phyloP scores from a whole-genome alignment of 92 coral and sea anemone genomes.

The Porites cylindrica region DNA sequence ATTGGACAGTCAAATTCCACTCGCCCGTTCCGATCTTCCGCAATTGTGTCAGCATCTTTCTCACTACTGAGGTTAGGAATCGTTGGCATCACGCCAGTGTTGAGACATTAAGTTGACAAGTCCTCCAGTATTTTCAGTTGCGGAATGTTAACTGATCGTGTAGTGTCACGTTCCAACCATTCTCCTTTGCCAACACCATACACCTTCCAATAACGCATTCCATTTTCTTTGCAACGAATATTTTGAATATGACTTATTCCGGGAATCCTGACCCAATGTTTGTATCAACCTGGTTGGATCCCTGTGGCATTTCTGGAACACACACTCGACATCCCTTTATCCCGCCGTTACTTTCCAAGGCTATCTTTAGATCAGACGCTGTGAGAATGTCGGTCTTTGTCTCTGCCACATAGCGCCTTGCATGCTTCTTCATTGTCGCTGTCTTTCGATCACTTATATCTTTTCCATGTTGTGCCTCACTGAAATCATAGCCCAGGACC shows the following conservation, averaged over 20 bases:
- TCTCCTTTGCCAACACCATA: background rate
- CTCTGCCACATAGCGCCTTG: slow-evolving; percentile 45
- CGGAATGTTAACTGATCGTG: background rate
- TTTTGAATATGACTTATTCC: slow-evolving; percentile 57
- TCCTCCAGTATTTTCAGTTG: background rate
- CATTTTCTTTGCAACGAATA: slow-evolving; percentile 56
- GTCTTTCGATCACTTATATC: slow-evolving; percentile 43
- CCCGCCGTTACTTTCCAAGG: slow-evolving; percentile 44
- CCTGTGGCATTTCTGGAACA: slow-evolving; percentile 38
- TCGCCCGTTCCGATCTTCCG: no score
- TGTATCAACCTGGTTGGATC: slow-evolving; percentile 33
- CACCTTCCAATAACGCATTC: slow-evolving; percentile 6
- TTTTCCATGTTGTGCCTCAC: slow-evolving; percentile 38
- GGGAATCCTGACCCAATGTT: slow-evolving; percentile 21
- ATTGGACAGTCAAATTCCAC: no score
- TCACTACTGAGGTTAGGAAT: background rate
- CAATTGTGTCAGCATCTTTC: background rate
- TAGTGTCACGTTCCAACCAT: background rate
- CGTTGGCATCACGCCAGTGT: slow-evolving; percentile 2
- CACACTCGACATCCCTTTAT: slow-evolving; percentile 52
- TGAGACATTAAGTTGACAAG: background rate
- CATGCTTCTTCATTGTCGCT: slow-evolving; percentile 46
- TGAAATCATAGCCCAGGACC: slow-evolving; percentile 28
- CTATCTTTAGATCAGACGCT: slow-evolving; percentile 23
- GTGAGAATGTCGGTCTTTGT: slow-evolving; percentile 43